Evolutionary conservation across 1,140 invertebrate species (phyloP).

Genomic region (Drosophila orena): DNA sequence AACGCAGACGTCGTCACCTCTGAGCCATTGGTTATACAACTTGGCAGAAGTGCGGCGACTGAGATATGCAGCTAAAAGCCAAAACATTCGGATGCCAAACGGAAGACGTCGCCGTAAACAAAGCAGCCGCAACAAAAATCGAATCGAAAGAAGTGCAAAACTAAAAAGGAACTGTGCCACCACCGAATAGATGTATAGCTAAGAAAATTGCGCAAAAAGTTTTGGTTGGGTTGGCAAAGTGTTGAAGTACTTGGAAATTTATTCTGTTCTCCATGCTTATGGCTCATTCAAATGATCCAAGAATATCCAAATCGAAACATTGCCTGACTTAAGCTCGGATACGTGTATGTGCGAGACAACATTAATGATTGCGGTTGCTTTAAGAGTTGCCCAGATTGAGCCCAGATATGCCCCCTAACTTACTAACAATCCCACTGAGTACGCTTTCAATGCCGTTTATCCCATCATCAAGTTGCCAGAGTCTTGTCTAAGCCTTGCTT

Average conservation of each 20-base stretch:
- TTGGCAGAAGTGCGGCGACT: constrained; percentile 48
- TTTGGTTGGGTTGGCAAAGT: constrained; percentile 47
- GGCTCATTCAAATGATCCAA: background rate
- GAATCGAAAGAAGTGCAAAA: constrained; percentile 54
- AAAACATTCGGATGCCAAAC: constrained; percentile 50
- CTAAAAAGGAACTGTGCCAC: constrained; percentile 17
- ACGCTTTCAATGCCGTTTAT: constrained; percentile 41
- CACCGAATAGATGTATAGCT: constrained; percentile 18
- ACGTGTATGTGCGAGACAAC: background rate
- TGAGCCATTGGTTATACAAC: constrained; percentile 20
- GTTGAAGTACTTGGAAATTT: constrained; percentile 42
- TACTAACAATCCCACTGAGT: constrained; percentile 25
- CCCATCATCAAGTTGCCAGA: constrained; percentile 36
- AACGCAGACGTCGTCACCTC: constrained; percentile 21
- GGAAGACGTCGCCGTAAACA: constrained; percentile 46
- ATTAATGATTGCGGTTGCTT: constrained; percentile 5
- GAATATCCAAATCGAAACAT: background rate
- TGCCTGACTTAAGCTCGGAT: background rate
- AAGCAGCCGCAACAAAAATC: constrained; percentile 49
- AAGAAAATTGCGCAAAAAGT: constrained; percentile 44
- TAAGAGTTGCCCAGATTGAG: background rate
- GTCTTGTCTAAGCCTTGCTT: constrained; percentile 33
- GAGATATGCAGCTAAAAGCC: constrained; percentile 58
- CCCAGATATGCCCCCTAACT: constrained; percentile 2
- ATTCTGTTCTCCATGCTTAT: constrained; percentile 13